Evolutionary conservation across 2,888 invertebrate species (phyloP).

Genomic region (Eupithecia pulchellata): DNA sequence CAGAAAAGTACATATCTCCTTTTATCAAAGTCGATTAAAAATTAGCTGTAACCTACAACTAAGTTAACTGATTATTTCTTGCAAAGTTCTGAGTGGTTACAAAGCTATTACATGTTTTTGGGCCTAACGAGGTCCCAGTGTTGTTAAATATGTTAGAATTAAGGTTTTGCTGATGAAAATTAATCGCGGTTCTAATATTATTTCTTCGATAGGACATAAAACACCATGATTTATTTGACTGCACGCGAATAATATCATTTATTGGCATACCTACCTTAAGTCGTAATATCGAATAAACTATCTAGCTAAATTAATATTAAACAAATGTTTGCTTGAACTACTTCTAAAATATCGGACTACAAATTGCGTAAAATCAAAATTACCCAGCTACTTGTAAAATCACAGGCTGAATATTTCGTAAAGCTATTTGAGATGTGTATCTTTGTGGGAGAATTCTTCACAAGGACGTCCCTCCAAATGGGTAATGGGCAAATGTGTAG

Average conservation of each 20-base stretch:
- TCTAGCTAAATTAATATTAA: not conserved
- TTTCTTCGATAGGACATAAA: not conserved
- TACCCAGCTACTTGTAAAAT: constrained; percentile 9
- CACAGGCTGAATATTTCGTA: constrained; percentile 30
- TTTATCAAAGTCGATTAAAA: not conserved
- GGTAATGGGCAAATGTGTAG: not conserved
- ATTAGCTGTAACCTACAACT: not conserved
- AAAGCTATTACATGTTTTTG: not conserved
- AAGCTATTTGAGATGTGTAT: constrained; percentile 24
- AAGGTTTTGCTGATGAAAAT: constrained; percentile 6
- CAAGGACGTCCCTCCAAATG: constrained; percentile 27
- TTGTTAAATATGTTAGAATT: not conserved
- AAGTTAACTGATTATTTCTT: not conserved
- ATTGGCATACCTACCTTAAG: not conserved
- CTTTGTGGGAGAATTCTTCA: constrained; percentile 35
- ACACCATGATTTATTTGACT: constrained; percentile 7
- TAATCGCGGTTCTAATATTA: not conserved
- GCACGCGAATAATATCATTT: not conserved
- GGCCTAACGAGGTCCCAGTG: not conserved
- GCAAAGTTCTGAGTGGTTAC: not conserved
- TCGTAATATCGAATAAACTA: not conserved
- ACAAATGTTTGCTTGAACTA: not conserved
- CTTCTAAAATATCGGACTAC: not conserved
- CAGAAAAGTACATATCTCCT: constrained; percentile 12
- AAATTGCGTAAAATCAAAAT: constrained; percentile 2